Conservation (phyloP, 2,888 invertebrate species). For the Capitulum mitella region DNA sequence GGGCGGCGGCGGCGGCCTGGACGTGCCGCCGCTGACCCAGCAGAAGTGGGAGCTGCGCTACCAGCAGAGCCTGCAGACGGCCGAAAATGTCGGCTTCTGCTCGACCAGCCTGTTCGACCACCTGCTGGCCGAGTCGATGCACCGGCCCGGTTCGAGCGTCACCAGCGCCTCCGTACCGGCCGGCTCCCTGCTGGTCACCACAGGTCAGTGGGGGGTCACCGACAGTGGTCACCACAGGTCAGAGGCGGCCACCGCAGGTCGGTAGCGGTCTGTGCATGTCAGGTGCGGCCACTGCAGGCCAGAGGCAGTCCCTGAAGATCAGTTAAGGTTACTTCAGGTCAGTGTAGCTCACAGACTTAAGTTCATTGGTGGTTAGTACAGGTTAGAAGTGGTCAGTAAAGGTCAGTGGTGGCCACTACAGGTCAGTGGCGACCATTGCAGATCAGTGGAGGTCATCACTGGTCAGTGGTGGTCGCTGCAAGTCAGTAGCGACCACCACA, state of each 20-base stretch:
- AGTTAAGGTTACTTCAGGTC: too few relatives aligned
- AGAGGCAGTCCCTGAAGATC: too few relatives aligned
- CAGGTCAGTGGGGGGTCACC: background rate
- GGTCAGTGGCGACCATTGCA: too few relatives aligned
- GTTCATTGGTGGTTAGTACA: too few relatives aligned
- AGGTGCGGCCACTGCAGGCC: background rate
- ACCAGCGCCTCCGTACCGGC: background rate
- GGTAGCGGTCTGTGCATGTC: background rate
- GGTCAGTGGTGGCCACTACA: too few relatives aligned
- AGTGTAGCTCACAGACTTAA: too few relatives aligned
- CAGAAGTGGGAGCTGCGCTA: conserved; percentile 82
- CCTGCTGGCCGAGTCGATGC: conserved; percentile 66
- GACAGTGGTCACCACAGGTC: background rate
- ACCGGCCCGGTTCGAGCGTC: background rate
- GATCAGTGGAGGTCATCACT: background rate
- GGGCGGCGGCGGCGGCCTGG: conserved; percentile 53
- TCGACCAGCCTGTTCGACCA: conserved; percentile 76
- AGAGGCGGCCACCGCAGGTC: background rate
- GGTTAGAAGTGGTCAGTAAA: too few relatives aligned
- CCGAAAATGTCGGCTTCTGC: conserved; percentile 64
- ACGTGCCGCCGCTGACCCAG: conserved; percentile 57
- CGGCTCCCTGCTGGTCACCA: conserved; percentile 16
- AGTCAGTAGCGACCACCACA: background rate
- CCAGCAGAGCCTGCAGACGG: conserved; percentile 62
- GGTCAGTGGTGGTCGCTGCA: background rate